A percentile compares a stretch with the other conserved stretches of the same genome.
Conservation (phyloP, 2,888 invertebrate species). For the Apodemia zela region DNA sequence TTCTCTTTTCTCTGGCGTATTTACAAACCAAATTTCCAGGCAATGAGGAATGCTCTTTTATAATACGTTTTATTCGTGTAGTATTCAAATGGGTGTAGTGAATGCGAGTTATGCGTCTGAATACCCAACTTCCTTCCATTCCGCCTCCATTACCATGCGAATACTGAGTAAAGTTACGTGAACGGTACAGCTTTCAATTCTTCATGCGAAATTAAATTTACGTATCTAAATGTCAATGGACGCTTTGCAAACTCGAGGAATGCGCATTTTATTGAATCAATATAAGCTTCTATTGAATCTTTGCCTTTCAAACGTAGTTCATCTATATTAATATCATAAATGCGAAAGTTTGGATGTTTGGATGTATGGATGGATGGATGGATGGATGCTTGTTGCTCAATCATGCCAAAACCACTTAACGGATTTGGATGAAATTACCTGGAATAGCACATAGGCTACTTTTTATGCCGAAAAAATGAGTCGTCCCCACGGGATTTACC, state of each 20-base stretch:
- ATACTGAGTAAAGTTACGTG: conserved; percentile 52
- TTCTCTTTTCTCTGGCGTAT: conserved; percentile 39
- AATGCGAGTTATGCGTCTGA: conserved; percentile 35
- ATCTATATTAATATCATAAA: no score
- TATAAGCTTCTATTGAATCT: neutral
- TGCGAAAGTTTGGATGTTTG: no score
- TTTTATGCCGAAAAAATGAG: no score
- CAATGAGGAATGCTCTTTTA: conserved; percentile 17
- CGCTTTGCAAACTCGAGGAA: conserved; percentile 36
- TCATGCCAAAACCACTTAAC: no score
- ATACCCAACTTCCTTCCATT: conserved; percentile 40
- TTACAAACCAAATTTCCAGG: conserved; percentile 47
- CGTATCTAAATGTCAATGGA: conserved; percentile 44
- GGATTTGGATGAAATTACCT: no score
- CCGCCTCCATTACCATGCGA: conserved; percentile 57
- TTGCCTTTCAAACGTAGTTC: neutral
- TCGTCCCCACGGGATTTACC: no score
- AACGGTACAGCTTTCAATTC: conserved; percentile 62
- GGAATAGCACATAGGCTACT: no score
- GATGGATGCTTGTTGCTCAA: no score
- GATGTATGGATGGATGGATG: no score
- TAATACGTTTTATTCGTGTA: conserved; percentile 34
- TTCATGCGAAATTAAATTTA: conserved; percentile 58
- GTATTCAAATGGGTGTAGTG: conserved; percentile 36
- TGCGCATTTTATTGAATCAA: conserved; percentile 17